These are phyloP conservation scores for Rhineura floridana DNA, from an alignment of 2,113 vertebrate genomes.

Conservation along the genomic window DNA sequence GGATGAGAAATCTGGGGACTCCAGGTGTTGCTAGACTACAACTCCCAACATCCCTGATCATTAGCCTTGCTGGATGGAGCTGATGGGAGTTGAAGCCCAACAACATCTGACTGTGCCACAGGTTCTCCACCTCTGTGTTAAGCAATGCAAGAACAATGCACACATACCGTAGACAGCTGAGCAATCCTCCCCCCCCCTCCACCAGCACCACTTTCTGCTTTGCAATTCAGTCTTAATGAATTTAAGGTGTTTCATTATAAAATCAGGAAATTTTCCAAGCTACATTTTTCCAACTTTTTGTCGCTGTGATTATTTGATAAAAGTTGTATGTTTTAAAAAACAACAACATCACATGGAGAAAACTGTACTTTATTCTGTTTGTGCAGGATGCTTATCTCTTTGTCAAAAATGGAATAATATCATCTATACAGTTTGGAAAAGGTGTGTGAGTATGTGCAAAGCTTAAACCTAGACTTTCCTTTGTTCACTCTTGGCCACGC, in stretches of 20 bases:
- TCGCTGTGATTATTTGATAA: background rate
- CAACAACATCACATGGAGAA: background rate
- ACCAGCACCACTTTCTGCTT: background rate
- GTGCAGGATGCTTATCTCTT: constrained; percentile 78
- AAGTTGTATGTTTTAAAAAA: background rate
- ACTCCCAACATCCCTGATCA: background rate
- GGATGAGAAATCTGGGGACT: too few relatives aligned
- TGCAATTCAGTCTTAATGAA: background rate
- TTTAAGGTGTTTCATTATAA: background rate
- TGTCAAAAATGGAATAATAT: constrained; percentile 79
- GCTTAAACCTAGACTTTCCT: background rate
- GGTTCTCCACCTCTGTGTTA: background rate
- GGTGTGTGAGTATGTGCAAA: constrained; percentile 72
- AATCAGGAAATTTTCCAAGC: too few relatives aligned
- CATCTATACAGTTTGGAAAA: constrained; percentile 85
- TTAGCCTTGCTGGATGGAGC: background rate
- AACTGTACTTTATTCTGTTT: constrained; percentile 13
- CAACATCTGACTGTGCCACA: background rate
- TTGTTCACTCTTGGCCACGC: background rate
- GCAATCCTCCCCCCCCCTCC: background rate
- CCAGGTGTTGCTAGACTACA: background rate
- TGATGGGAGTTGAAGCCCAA: background rate
- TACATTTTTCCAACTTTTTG: background rate
- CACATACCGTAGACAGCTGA: background rate
- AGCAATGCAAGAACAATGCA: background rate